phyloP scores from a whole-genome alignment of 2,888 invertebrate genomes.

The Agrochola macilenta region DNA sequence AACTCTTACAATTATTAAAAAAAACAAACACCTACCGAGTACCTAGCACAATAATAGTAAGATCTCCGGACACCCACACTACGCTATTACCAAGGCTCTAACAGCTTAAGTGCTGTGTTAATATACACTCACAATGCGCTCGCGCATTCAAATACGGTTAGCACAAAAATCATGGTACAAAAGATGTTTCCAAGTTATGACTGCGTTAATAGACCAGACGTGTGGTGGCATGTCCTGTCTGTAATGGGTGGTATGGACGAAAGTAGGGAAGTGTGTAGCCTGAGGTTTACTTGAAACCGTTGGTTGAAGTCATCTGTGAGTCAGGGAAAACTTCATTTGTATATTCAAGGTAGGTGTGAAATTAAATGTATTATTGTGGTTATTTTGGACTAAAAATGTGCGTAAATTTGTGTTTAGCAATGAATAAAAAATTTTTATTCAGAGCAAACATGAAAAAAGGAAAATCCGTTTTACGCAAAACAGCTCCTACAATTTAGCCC shows the following conservation, averaged over 20 bases:
- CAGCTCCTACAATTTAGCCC: not conserved
- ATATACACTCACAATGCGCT: constrained; percentile 76
- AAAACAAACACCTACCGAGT: constrained; percentile 18
- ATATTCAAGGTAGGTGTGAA: not conserved
- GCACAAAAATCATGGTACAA: constrained; percentile 79
- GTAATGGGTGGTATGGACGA: constrained; percentile 68
- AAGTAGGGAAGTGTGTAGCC: constrained; percentile 23
- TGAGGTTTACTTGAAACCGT: not conserved
- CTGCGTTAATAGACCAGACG: constrained; percentile 81
- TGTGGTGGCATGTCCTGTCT: constrained; percentile 74
- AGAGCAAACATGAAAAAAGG: not conserved
- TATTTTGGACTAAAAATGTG: not conserved
- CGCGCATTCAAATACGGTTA: constrained; percentile 78
- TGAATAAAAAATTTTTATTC: not conserved
- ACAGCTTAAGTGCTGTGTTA: constrained; percentile 86
- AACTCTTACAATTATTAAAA: constrained; percentile 17
- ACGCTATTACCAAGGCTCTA: constrained; percentile 77
- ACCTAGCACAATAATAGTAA: constrained; percentile 47
- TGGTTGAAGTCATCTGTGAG: not conserved
- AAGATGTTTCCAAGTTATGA: constrained; percentile 77
- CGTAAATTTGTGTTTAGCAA: not conserved
- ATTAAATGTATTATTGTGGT: not conserved
- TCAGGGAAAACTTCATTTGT: not conserved
- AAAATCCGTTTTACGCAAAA: constrained; percentile 3
- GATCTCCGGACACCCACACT: constrained; percentile 76